Evolutionary conservation across 2,888 invertebrate species (phyloP), one percentile per base, ranked within the genome.

Genomic region (Furcula furcula): DNA sequence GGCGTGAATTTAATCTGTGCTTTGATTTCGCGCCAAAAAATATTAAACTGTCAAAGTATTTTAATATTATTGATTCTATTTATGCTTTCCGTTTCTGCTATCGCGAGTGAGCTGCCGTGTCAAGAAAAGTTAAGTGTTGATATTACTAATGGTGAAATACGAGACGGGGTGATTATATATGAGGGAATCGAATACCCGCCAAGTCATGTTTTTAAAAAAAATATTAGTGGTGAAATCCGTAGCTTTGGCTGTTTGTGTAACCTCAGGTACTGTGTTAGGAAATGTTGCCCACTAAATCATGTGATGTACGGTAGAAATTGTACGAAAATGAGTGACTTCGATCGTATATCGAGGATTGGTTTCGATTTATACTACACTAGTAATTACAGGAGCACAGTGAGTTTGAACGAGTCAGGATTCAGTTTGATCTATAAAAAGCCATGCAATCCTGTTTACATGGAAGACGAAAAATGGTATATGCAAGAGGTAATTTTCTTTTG

Each of bases 161-260:
- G 68, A 37, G 42, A 73, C 35, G 74, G 70, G 2, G 39, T 72
- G 1, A 34, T 41, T 5, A 85, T 69, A 5, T 15, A 27, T 10
- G 15, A 27, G 14, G 27, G 27, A 5, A 3, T 27, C 4, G 15
- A 15, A 10, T 27, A 27, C 53, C 59, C 75, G 12, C 55, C 60
- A 21, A 47, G 75, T 21, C 59, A 59, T 42, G 55, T 79, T 14
- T 84, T 64, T 36, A 29, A 45, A 1, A 73, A 64, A 40, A 70
- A 66, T 12, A 43, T 76, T 2, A 62, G 50, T 22, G 79, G 74
- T 5, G 64, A 50, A 35, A 36, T 65, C 0, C 70, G 40, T 34
- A 67, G 43, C 1, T 80, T 67, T 13, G 85, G 82, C 0, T 86
- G 86, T 47, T 36, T 74, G 26, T 86, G 86, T 43, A 40, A 70